Conservation (phyloP, 2,113 vertebrate genomes). For the Cebus imitator region DNA sequence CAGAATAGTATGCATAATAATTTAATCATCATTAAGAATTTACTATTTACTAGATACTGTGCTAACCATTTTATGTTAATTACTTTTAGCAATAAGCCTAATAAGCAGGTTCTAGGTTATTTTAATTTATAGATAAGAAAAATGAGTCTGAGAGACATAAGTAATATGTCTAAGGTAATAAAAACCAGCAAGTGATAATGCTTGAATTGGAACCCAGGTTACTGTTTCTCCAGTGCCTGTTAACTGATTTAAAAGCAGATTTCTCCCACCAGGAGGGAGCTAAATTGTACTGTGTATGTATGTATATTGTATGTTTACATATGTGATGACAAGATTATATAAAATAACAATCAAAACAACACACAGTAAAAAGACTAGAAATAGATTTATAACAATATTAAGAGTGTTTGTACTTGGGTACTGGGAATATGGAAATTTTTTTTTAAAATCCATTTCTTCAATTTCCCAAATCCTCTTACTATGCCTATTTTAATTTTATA, state of each 20-base stretch:
- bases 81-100: background rate
- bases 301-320: background rate
- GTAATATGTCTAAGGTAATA: background rate
- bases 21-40: background rate
- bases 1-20: background rate
- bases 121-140: conserved; percentile 13
- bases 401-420: background rate
- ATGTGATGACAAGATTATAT: background rate
- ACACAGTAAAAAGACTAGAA: background rate
- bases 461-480: background rate
- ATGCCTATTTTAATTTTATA: background rate
- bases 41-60: background rate
- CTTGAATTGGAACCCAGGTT: background rate
- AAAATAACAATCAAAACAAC: conserved; percentile 24
- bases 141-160: background rate
- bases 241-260: background rate
- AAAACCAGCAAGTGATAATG: background rate
- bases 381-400: background rate
- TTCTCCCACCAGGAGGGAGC: background rate
- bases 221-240: background rate
- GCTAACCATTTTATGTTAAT: background rate
- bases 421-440: background rate
- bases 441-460: background rate
- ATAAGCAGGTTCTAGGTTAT: background rate
- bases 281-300: background rate